Conservation (phyloP, 2,113 vertebrate genomes). For the Phasianus colchicus region DNA sequence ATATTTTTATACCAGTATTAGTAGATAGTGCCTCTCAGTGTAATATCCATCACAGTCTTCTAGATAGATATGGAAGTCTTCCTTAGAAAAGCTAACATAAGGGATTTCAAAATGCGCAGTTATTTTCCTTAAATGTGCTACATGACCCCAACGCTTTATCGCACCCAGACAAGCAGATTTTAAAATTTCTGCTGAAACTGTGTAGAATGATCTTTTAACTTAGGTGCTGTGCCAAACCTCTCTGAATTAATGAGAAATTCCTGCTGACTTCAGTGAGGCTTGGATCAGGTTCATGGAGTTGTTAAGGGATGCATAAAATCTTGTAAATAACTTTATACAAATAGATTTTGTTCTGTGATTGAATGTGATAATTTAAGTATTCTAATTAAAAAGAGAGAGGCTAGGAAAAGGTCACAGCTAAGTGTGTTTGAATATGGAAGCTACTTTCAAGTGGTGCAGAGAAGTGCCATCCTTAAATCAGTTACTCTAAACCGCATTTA, state of each 20-base stretch:
- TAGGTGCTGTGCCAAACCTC: conserved; percentile 11
- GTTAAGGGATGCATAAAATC: conserved; percentile 40
- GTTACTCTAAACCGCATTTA: not conserved
- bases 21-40: not conserved
- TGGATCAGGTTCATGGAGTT: conserved; percentile 1
- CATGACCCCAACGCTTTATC: not conserved
- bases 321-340: conserved; percentile 63
- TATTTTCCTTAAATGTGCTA: not conserved
- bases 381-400: conserved; percentile 61
- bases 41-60: not conserved
- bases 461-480: conserved; percentile 10
- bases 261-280: conserved; percentile 28
- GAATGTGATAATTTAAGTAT: conserved; percentile 58
- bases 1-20: not conserved
- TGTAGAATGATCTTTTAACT: conserved; percentile 1
- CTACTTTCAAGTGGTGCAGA: conserved; percentile 34
- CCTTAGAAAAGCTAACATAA: not conserved
- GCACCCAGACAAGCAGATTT: not conserved
- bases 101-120: not conserved
- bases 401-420: conserved; percentile 63
- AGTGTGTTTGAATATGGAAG: conserved; percentile 63
- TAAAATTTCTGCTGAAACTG: conserved; percentile 12
- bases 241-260: conserved; percentile 38
- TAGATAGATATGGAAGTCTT: not conserved
- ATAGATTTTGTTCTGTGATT: conserved; percentile 69